Conservation (phyloP, 2,888 invertebrate genomes). For the Dugesia japonica region DNA sequence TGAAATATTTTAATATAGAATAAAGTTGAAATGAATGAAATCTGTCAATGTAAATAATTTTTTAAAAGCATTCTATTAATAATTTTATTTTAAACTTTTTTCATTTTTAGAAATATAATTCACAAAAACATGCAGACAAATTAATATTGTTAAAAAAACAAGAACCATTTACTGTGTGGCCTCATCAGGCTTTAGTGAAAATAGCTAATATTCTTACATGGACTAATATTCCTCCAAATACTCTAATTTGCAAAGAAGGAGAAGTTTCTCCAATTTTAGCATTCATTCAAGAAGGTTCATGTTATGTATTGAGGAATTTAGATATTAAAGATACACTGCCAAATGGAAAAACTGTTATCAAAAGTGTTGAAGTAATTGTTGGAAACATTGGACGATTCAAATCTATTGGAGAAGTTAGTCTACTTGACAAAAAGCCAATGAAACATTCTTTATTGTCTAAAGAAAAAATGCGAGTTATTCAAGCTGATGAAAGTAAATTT, state of each 20-base stretch:
- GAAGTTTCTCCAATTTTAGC: background rate
- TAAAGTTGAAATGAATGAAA: too few species aligned
- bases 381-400: background rate
- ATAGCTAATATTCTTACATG: background rate
- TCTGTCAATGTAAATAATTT: too few species aligned
- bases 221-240: background rate
- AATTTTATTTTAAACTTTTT: too few species aligned
- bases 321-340: background rate
- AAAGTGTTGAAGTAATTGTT: background rate
- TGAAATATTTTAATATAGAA: too few species aligned
- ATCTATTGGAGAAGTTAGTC: background rate
- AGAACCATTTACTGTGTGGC: background rate
- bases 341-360: background rate
- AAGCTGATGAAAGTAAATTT: background rate
- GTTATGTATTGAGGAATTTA: background rate
- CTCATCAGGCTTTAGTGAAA: background rate
- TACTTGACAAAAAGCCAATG: background rate
- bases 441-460: background rate
- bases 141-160: background rate
- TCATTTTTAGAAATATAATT: background rate
- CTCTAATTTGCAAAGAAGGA: conserved; percentile 7
- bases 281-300: background rate
- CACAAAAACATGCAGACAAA: background rate
- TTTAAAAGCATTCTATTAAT: too few species aligned
- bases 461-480: background rate